These are phyloP conservation scores for Sylvietta virens DNA, from an alignment of 2,113 vertebrate genomes.

Conservation along the genomic window DNA sequence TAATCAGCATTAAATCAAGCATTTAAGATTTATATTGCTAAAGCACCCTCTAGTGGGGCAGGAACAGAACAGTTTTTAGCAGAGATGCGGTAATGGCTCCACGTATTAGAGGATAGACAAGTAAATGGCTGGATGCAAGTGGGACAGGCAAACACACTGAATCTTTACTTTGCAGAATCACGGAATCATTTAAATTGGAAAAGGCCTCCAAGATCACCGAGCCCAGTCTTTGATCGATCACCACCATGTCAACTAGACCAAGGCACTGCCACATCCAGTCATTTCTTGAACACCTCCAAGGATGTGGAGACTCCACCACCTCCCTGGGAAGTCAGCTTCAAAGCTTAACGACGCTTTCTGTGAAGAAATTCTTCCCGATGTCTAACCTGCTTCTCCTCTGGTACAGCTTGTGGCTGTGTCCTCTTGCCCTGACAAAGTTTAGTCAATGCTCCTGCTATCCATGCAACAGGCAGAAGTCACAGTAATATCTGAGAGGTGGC, in stretches of 20 bases:
- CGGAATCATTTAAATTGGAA: background rate
- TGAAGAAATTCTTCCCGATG: background rate
- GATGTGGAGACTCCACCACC: background rate
- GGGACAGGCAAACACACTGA: background rate
- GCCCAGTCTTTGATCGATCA: background rate
- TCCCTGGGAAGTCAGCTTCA: background rate
- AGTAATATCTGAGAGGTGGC: background rate
- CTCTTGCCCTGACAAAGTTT: background rate
- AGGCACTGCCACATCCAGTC: background rate
- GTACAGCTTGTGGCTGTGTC: background rate
- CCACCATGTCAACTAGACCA: background rate
- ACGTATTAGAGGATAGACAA: rapidly evolving
- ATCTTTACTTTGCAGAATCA: background rate
- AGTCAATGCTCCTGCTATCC: background rate
- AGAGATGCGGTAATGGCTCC: background rate
- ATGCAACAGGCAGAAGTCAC: background rate
- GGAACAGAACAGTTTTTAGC: constrained; percentile 36
- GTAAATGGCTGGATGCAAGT: background rate
- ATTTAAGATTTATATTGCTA: constrained; percentile 70
- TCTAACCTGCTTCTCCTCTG: background rate
- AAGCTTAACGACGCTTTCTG: background rate
- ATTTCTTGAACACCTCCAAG: background rate
- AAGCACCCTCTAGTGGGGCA: constrained; percentile 80
- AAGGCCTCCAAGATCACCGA: background rate
- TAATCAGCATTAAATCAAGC: background rate